These are phyloP conservation scores for Mycalesis mineus DNA, from an alignment of 2,888 invertebrate species.

Conservation along the genomic window DNA sequence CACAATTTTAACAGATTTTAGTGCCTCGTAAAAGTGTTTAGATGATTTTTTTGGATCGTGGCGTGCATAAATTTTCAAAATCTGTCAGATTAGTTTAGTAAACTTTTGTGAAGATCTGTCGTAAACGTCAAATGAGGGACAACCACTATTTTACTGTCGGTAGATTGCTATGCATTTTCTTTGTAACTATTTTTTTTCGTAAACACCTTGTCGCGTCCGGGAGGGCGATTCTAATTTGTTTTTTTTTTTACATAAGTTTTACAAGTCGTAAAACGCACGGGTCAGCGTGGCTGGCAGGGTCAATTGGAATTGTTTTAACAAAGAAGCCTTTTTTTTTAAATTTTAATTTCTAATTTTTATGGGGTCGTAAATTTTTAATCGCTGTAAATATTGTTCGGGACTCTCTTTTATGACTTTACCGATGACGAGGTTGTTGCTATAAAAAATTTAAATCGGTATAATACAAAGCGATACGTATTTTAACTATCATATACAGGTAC, in stretches of 20 bases:
- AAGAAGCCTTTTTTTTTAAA: slow-evolving; percentile 47
- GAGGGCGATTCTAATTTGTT: slow-evolving; percentile 46
- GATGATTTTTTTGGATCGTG: slow-evolving; percentile 28
- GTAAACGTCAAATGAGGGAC: slow-evolving; percentile 71
- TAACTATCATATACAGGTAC: background rate
- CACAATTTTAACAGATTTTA: slow-evolving; percentile 56
- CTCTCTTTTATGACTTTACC: background rate
- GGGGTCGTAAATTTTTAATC: slow-evolving; percentile 37
- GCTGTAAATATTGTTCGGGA: background rate
- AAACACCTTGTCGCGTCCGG: slow-evolving; percentile 46
- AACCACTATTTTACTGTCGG: slow-evolving; percentile 65
- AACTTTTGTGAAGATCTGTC: slow-evolving; percentile 70
- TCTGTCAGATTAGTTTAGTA: slow-evolving; percentile 74
- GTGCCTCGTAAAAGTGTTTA: slow-evolving; percentile 52
- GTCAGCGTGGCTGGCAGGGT: slow-evolving; percentile 47
- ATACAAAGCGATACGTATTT: slow-evolving; percentile 1
- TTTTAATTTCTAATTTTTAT: slow-evolving; percentile 44
- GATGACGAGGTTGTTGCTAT: background rate
- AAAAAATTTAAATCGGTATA: background rate
- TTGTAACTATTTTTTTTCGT: slow-evolving; percentile 39
- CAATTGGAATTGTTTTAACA: slow-evolving; percentile 59
- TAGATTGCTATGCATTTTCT: slow-evolving; percentile 54
- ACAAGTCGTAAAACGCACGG: slow-evolving; percentile 52
- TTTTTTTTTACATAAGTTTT: slow-evolving; percentile 41
- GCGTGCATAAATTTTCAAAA: slow-evolving; percentile 64